Conservation (phyloP, 2,888 invertebrate genomes). For the Flexamia atlantica region DNA sequence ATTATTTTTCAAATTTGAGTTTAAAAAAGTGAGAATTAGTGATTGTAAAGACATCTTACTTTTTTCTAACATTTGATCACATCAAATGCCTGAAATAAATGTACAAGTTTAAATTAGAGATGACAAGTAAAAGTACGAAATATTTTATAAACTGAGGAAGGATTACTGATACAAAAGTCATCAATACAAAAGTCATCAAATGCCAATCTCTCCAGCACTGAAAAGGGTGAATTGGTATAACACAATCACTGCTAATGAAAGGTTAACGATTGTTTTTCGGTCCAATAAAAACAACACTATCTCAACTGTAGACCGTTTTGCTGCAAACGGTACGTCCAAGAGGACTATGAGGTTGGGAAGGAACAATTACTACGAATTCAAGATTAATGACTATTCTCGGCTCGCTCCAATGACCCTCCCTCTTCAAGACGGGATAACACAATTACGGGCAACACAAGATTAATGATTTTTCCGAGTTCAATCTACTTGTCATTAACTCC, state of each 20-base stretch:
- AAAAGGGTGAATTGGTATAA: neutral
- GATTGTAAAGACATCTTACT: too few relatives aligned
- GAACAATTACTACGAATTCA: neutral
- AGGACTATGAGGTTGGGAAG: neutral
- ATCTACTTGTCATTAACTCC: neutral
- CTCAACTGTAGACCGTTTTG: neutral
- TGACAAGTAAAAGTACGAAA: too few relatives aligned
- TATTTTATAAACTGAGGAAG: neutral
- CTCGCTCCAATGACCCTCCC: neutral
- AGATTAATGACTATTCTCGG: neutral
- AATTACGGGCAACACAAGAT: neutral
- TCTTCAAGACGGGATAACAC: neutral
- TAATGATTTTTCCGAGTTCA: slow-evolving; percentile 2
- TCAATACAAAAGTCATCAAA: neutral
- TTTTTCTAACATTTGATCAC: too few relatives aligned
- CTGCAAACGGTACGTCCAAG: neutral
- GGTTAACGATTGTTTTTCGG: neutral
- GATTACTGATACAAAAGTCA: neutral
- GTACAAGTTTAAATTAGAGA: too few relatives aligned
- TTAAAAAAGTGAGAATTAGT: too few relatives aligned
- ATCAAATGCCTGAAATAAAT: too few relatives aligned
- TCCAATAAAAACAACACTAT: neutral
- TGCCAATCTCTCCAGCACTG: neutral
- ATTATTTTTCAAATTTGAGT: too few relatives aligned
- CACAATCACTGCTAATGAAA: neutral